A percentile compares a stretch with the other conserved stretches of the same genome.
These are phyloP conservation scores for Clitarchus hookeri DNA, from an alignment of 2,888 invertebrate species.

Conservation along the genomic window DNA sequence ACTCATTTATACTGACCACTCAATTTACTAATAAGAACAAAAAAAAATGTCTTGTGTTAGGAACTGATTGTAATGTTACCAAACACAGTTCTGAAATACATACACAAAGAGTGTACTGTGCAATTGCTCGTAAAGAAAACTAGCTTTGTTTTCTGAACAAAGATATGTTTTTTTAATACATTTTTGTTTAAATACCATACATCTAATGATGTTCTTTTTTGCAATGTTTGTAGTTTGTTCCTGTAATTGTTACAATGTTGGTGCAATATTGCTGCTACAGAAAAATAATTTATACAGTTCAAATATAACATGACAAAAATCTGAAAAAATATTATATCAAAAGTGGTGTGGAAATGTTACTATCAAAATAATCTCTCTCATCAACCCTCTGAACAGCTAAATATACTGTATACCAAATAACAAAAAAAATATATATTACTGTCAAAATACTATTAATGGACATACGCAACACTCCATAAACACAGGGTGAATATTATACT, in stretches of 20 bases:
- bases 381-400: neutral
- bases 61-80: neutral
- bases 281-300: neutral
- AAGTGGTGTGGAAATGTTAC: neutral
- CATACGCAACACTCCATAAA: neutral
- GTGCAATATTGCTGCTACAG: neutral
- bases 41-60: neutral
- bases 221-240: neutral
- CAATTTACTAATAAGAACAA: neutral
- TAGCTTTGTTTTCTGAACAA: neutral
- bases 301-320: neutral
- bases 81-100: neutral
- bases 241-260: neutral
- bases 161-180: neutral
- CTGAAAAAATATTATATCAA: neutral
- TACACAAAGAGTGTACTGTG: neutral
- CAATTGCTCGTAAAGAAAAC: neutral
- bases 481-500: neutral
- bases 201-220: neutral
- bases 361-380: neutral
- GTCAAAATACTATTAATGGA: neutral
- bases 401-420: neutral
- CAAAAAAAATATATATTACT: neutral
- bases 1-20: neutral
- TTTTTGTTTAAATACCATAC: too few relatives aligned